Percentiles rank a stretch among this genome's conserved stretches.
These are phyloP conservation scores for Silurus asotus DNA, from an alignment of 2,113 vertebrate species.

Conservation along the genomic window DNA sequence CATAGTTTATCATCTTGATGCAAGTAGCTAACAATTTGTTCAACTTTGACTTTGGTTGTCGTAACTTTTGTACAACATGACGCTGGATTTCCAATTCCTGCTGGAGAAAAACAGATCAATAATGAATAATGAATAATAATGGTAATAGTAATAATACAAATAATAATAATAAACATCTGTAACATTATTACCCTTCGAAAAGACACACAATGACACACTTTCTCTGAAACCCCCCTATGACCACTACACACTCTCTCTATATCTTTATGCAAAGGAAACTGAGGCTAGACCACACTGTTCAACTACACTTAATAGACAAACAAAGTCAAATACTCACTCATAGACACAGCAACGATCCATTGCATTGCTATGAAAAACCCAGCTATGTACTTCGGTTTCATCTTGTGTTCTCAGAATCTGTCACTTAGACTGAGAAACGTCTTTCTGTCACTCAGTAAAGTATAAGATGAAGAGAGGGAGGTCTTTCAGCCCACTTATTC, in stretches of 20 bases:
- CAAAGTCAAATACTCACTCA: constrained; percentile 19
- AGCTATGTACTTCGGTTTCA: not conserved
- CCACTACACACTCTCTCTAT: not conserved
- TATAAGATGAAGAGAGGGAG: constrained; percentile 30
- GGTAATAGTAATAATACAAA: no score
- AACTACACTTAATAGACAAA: not conserved
- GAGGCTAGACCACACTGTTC: constrained; percentile 15
- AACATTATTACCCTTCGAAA: no score
- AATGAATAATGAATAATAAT: not conserved
- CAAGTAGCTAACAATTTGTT: accelerated
- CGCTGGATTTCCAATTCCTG: accelerated
- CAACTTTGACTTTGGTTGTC: accelerated
- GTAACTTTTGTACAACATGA: not conserved
- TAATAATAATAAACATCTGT: not conserved
- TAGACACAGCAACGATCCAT: not conserved
- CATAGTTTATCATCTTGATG: not conserved
- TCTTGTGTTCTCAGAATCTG: not conserved
- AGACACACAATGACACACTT: not conserved
- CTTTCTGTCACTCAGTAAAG: not conserved
- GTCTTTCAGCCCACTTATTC: constrained; percentile 41
- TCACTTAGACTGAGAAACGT: not conserved
- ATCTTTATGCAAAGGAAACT: not conserved
- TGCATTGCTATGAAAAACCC: not conserved
- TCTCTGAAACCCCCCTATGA: not conserved
- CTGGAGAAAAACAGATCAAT: not conserved